Conservation (phyloP, 2,797 vertebrate genomes). For the Philypnodon macrostomus region DNA sequence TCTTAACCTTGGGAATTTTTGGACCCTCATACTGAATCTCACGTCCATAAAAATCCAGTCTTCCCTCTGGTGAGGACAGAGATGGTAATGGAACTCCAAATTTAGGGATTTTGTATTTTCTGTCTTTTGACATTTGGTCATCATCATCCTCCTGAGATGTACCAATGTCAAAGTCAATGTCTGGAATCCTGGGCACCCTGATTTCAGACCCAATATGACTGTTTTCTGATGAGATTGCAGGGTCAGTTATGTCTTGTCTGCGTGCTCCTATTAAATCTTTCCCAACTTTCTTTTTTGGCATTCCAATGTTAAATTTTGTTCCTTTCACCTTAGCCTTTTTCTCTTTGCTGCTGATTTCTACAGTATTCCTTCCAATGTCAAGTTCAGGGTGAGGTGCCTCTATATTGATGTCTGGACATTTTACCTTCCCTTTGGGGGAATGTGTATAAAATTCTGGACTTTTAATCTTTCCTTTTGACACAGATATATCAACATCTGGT, state of each 20-base stretch:
- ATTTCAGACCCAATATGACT: slow-evolving; percentile 36
- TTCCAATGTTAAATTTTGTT: slow-evolving; percentile 73
- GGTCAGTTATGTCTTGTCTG: slow-evolving; percentile 60
- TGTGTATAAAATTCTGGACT: slow-evolving; percentile 12
- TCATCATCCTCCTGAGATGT: slow-evolving; percentile 43
- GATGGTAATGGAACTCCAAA: slow-evolving; percentile 76
- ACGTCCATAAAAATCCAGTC: slow-evolving; percentile 47
- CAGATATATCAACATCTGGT: slow-evolving; percentile 43
- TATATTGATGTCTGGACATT: slow-evolving; percentile 28
- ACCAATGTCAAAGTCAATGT: slow-evolving; percentile 75
- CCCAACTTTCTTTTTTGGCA: slow-evolving; percentile 68
- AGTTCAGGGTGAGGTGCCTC: slow-evolving; percentile 35
- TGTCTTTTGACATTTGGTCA: slow-evolving; percentile 41
- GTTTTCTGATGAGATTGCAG: slow-evolving; percentile 28
- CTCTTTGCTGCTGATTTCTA: slow-evolving; percentile 40
- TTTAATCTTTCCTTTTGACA: slow-evolving; percentile 36
- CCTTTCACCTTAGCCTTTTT: slow-evolving; percentile 73
- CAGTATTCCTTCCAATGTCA: slow-evolving; percentile 47
- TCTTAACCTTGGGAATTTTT: slow-evolving; percentile 76
- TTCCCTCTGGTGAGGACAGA: slow-evolving; percentile 59
- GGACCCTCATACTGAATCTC: slow-evolving; percentile 68
- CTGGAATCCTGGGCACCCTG: slow-evolving; percentile 65
- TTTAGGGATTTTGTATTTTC: slow-evolving; percentile 79
- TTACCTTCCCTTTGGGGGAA: background rate
- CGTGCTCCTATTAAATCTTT: slow-evolving; percentile 34